Evolutionary conservation across 2,888 invertebrate species (phyloP), one percentile per base, ranked within the genome.

Genomic region (Netelia fuscicornis): DNA sequence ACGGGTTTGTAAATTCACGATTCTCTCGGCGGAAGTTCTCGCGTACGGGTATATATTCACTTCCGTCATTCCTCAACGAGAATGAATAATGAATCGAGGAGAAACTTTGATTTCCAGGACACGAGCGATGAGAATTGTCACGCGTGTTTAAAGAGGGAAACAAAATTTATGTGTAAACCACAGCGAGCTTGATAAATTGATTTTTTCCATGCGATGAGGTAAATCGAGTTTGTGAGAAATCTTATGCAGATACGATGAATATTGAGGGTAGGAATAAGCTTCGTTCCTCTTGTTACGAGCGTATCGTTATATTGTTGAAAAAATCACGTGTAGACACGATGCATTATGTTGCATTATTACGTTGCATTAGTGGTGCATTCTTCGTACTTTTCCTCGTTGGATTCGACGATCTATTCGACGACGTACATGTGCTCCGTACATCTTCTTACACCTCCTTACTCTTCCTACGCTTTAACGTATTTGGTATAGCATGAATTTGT

Each of bases 31-130:
- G 70, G 48, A 13, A 42, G 25, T 44, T 62, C 20, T 30, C 23
- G 25, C 20, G 58, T 17, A 62, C 11, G 65, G 64, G 64, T 65
- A 58, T 44, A 62, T n/a, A 68, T 68, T 68, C 71, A 77, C 77
- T 82, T 82, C 82, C 82, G 83, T 62, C 52, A 74, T 78, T 60
- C 62, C 64, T 10, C 17, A 2, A 17, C 9, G 60, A 58, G 20
- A 62, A n/a, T 62, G 64, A 65, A 62, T 68, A 83, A 74, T 30
- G 62, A 72, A 67, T 60, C 67, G 17, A 78, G 71, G 72, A 78
- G 83, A 83, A 83, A 83, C 74, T 83, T 68, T 54, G 68, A 78
- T 68, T 78, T 78, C 78, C 77, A 48, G 72, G 74, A 78, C 42
- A 72, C 62, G 68, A 74, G 44, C 37, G 77, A 82, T 67, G 64